Evolutionary conservation across 2,113 vertebrate species (phyloP).

Genomic region (Oncorhynchus masou): DNA sequence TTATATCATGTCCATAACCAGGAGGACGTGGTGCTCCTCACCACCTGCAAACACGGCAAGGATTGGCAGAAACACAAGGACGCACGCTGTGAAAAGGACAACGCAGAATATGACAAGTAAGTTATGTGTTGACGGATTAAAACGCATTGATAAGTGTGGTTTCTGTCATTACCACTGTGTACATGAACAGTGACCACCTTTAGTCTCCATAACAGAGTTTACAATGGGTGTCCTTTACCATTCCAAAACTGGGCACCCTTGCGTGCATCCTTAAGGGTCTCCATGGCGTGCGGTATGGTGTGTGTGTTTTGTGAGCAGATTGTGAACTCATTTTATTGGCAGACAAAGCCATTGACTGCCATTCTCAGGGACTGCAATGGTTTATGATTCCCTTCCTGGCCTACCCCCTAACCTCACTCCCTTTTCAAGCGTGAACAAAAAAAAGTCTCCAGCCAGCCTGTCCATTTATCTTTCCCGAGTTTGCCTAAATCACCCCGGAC

Average conservation of each 20-base stretch:
- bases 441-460: conserved; percentile 30
- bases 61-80: conserved; percentile 99
- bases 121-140: conserved; percentile 46
- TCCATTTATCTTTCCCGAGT: conserved; percentile 42
- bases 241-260: no score
- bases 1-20: conserved; percentile 98
- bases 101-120: conserved; percentile 98
- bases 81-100: conserved; percentile 95
- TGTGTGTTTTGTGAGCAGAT: conserved; percentile 19
- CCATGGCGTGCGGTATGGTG: not conserved
- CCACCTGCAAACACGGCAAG: conserved; percentile 98
- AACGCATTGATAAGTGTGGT: not conserved
- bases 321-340: conserved; percentile 13
- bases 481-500: not conserved
- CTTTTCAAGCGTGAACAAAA: conserved; percentile 28
- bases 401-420: no score
- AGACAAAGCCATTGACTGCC: conserved; percentile 4
- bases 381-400: conserved; percentile 8
- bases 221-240: not conserved
- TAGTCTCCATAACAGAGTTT: not conserved
- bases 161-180: not conserved
- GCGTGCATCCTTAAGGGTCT: no score
- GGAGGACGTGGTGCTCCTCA: conserved; percentile 96
- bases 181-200: not conserved
- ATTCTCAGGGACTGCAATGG: conserved; percentile 6